Evolutionary conservation across 2,113 vertebrate species (phyloP), one percentile per base, ranked within the genome.

Genomic region (Vulpes lagopus): DNA sequence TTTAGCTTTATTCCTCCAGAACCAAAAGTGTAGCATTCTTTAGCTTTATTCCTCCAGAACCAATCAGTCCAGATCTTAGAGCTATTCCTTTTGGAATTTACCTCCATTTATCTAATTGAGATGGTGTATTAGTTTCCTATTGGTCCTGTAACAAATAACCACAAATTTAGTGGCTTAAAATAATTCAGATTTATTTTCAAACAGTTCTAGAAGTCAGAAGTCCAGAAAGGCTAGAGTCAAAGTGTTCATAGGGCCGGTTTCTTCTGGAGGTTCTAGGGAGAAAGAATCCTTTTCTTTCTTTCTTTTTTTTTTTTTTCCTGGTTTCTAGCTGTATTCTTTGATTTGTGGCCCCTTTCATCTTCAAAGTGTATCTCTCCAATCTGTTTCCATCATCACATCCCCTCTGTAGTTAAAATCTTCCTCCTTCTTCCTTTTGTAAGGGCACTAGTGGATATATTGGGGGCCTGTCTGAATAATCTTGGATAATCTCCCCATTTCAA

Each of bases 71-170:
- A 90, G 51, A 86, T 51, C 49, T 74, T 90, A 80, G n/a, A 79
- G 32, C n/a, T 85, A 0, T 93, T 96, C 32, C 49, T 97, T 83
- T 84, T 65, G 57, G 15, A 86, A 57, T 94, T 84, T 94, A 78
- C 15, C 60, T 96, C 17, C 4, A 16, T 62, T n/a, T 89, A 59
- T 64, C 51, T 76, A 76, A 81, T 55, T 69, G 38, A 87, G 82
- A 25, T 71, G 27, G 51, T 76, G 5, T 83, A 20, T 64, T 87
- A 78, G 51, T 76, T 88, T 64, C 30, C 38, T 91, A 25, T 82
- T 95, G 59, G 22, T 15, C 5, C 32, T 90, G 11, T 59, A 71
- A 90, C 32, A 67, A 60, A 60, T 38, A 82, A 60, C 25, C 71
- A 86, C 87, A 65, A n/a, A 74, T 78, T 53, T 60, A 69, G 27